phyloP scores from a whole-genome alignment of 2,797 vertebrate genomes.

The Gallinago stenura region DNA sequence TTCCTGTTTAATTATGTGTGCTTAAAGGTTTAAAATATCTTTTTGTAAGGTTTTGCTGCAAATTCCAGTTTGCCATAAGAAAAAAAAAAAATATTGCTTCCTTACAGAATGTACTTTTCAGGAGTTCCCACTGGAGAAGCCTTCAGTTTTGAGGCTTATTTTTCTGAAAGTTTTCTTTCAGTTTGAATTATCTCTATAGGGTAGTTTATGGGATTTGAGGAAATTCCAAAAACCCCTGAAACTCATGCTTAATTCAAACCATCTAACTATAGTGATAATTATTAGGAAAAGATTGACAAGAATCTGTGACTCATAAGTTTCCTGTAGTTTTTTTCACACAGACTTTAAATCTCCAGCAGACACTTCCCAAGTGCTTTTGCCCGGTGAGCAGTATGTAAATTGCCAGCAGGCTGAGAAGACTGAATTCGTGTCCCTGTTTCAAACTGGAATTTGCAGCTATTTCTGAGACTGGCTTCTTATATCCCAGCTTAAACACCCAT shows the following conservation, averaged over 20 bases:
- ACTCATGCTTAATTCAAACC: background rate
- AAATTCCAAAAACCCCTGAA: background rate
- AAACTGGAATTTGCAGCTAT: slow-evolving; percentile 79
- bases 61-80: slow-evolving; percentile 77
- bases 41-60: slow-evolving; percentile 67
- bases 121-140: background rate
- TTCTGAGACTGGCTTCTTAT: slow-evolving; percentile 78
- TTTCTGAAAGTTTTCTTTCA: background rate
- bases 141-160: background rate
- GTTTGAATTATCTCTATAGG: background rate
- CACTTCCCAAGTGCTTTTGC: background rate
- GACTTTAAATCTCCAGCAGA: background rate
- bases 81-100: slow-evolving; percentile 31
- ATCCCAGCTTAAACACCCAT: slow-evolving; percentile 74
- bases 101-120: background rate
- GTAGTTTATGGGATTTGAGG: background rate
- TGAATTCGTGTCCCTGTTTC: slow-evolving; percentile 8
- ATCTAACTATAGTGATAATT: background rate
- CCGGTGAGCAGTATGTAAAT: background rate
- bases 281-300: background rate
- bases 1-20: slow-evolving; percentile 52
- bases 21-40: slow-evolving; percentile 85
- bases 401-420: background rate
- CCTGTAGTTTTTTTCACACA: background rate
- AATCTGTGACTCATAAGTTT: background rate